Percentiles rank a stretch among this genome's conserved stretches.
phyloP scores from a whole-genome alignment of 2,888 invertebrate species.

The Neuroscelio doddi region DNA sequence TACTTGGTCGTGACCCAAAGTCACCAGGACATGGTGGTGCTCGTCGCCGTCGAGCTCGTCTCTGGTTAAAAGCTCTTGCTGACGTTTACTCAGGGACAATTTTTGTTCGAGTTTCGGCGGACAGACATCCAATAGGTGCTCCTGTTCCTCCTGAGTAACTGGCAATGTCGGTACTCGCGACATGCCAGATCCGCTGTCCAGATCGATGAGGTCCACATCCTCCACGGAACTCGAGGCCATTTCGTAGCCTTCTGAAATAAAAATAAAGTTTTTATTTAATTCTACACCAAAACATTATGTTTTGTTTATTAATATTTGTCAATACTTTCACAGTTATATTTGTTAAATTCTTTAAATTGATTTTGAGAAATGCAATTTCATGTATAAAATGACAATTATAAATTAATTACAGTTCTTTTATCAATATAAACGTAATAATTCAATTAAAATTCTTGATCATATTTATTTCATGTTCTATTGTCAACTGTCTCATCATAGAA shows the following conservation, averaged over 20 bases:
- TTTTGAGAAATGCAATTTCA: no score
- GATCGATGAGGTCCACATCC: constrained; percentile 66
- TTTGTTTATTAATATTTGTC: no score
- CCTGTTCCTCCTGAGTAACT: constrained; percentile 65
- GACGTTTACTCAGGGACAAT: constrained; percentile 60
- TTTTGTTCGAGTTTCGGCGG: constrained; percentile 67
- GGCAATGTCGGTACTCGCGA: constrained; percentile 48
- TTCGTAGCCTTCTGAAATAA: constrained; percentile 30
- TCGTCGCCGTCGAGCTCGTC: constrained; percentile 20
- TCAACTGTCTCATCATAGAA: constrained; percentile 16
- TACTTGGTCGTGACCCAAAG: constrained; percentile 67
- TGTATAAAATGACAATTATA: no score
- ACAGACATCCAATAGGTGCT: constrained; percentile 67
- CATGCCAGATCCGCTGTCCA: constrained; percentile 57
- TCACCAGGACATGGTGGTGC: constrained; percentile 61
- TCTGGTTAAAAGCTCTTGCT: constrained; percentile 48
- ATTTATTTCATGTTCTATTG: not conserved
- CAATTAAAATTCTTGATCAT: no score
- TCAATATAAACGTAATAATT: no score
- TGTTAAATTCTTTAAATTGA: no score
- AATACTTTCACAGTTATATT: constrained; percentile 8
- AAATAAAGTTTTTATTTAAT: not conserved
- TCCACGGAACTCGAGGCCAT: constrained; percentile 59
- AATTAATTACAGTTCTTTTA: no score
- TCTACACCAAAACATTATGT: constrained; percentile 10